These are phyloP conservation scores for Rana temporaria DNA, from an alignment of 2,113 vertebrate genomes.

Conservation along the genomic window DNA sequence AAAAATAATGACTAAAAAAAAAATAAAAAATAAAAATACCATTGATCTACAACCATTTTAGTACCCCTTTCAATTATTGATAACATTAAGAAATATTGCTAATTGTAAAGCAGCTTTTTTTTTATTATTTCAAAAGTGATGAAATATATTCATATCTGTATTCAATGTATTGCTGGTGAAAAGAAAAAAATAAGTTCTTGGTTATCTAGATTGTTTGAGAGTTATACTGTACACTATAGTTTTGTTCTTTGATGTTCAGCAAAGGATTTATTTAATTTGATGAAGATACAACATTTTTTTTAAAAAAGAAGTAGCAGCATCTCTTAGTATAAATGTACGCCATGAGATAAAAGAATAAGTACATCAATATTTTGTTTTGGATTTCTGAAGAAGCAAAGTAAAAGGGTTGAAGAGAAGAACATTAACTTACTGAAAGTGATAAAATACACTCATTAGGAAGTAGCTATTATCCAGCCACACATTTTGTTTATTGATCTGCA, in stretches of 20 bases:
- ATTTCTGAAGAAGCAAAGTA: slow-evolving; percentile 19
- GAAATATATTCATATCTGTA: no score
- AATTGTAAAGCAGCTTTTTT: no score
- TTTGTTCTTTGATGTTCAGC: neutral
- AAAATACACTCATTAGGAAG: slow-evolving; percentile 35
- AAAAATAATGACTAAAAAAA: no score
- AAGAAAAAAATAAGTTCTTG: neutral
- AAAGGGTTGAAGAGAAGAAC: slow-evolving; percentile 27
- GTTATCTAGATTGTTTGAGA: neutral
- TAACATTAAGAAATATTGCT: no score
- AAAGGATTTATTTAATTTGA: no score
- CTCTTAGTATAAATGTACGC: neutral
- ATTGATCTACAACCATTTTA: no score
- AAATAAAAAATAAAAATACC: no score
- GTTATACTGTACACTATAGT: neutral
- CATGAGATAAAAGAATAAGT: slow-evolving; percentile 35
- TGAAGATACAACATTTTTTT: no score
- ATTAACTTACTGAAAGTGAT: slow-evolving; percentile 13
- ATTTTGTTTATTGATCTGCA: slow-evolving; percentile 38
- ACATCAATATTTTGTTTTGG: slow-evolving; percentile 33
- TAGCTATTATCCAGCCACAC: slow-evolving; percentile 7
- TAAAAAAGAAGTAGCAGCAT: no score
- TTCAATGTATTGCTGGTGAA: no score
- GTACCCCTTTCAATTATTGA: no score
- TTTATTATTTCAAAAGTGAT: no score